Evolutionary conservation across 2,113 vertebrate genomes (phyloP), one percentile per base, ranked within the genome.

Genomic region (Periophthalmus modestus): DNA sequence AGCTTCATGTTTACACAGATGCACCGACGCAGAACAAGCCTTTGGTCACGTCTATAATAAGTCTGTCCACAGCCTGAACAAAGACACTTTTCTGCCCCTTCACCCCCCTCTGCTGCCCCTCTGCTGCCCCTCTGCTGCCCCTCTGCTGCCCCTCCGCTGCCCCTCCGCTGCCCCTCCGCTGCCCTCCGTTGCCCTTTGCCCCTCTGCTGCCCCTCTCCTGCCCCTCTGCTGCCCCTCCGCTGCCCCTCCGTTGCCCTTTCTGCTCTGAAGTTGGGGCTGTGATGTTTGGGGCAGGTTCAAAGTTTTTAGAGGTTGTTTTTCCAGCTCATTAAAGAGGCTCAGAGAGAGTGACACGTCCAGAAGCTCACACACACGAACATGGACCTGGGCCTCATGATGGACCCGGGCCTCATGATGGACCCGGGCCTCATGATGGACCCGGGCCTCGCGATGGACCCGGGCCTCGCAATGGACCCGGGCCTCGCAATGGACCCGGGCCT

Each of bases 321-420:
- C 6, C 47, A 5, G 46, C 59, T 88, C 89, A 88, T 91, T 91
- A 86, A 91, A 88, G 84, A 82, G 86, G 86, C 85, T 87, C 76
- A 18, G 80, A 77, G 54, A 82, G 87, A 90, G 88, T 89, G 91
- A 78, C 7, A 48, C 85, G 69, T 63, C 76, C 83, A 83, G 83
- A 54, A 79, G 74, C 75, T 43, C 54, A 80, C 72, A 18, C 21
- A 39, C 77, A n/a, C n/a, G n/a, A n/a, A n/a, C n/a, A n/a, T n/a
- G 50, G 36, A 19, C 23, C 71, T 68, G 57, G 73, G 47, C 55
- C 72, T 28, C 28, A 83, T 72, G 71, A 47, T 18, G 50, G 36
- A 19, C 23, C 71, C 69, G 57, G 73, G 47, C 55, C 72, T 79
- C 57, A 69, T 75, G 78, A 76, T 54, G 28, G 28, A 28, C 28